Evolutionary conservation across 2,888 invertebrate species (phyloP), one percentile per base, ranked within the genome.

Genomic region (Teinopalpus imperialis): DNA sequence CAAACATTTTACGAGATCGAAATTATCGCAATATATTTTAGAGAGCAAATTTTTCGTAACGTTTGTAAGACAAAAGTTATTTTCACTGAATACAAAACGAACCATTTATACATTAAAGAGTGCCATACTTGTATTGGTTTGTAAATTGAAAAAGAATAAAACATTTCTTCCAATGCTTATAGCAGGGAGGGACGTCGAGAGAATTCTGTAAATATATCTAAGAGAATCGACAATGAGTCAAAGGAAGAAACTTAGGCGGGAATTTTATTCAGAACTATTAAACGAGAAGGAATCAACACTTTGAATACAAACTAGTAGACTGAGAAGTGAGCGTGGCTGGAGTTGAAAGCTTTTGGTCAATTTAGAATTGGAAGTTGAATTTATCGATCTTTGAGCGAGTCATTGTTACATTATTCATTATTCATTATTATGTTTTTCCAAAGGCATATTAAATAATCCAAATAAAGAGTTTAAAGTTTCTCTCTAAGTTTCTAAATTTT

Each of bases 321-420:
- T 24, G 12, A 45, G 14, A 34, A 23, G 23, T 43, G 43, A 44
- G 54, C 48, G 54, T 37, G 37, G 54, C 44, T 42, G 27, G 31
- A 56, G 55, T 45, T 47, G 52, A 54, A 62, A 61, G 59, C 64
- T 66, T 65, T 71, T 57, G 66, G 66, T 63, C 69, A 75, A 77
- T 78, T 77, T 69, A 69, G 76, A 75, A 52, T 78, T 75, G 52
- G 53, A 27, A 60, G 6, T 35, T 29, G 31, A 20, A 20, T 32
- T 44, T 5, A 45, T 51, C 4, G 47, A 49, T 16, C 44, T 51
- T 23, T 26, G n/a, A 32, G 7, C 6, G 24, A 10, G 9, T 37
- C 8, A n/a, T n/a, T n/a, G n/a, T n/a, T n/a, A n/a, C n/a, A n/a
- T n/a, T n/a, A n/a, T n/a, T n/a, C n/a, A n/a, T n/a, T n/a, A n/a